Evolutionary conservation across 2,888 invertebrate genomes (phyloP), one percentile per base, ranked within the genome.

Genomic region (Harpalus rufipes): DNA sequence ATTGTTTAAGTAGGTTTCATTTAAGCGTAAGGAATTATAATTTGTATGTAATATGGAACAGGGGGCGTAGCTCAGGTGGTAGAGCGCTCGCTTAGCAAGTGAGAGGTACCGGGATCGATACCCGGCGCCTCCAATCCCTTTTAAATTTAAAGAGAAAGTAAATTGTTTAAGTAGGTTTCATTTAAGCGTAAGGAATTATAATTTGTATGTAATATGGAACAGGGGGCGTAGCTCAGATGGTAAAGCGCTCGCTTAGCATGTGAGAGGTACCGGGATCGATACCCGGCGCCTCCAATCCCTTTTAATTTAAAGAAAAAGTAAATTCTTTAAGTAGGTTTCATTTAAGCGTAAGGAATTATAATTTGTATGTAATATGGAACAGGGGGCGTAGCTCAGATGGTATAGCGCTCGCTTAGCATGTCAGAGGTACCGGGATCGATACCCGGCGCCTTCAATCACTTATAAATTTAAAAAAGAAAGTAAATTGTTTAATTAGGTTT

Each of bases 351-450:
- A 44, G 2, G 44, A 7, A 10, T 10, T 7, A 5, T 44, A 44
- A 7, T 0, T 10, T 5, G 10, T 10, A 10, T 58, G 58, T 58
- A 12, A 58, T 58, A 4, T 58, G 58, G 0, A 58, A 58, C 16
- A 58, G 16, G 16, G n/a, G 16, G 58, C 88, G 92, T 92, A 92
- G 92, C 92, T 92, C 92, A 92, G 91, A 92, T 92, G 92, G 92
- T 92, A 92, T 92, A 92, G 92, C 92, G 92, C 92, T 91, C 92
- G 92, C 91, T 92, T 92, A 92, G 92, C 92, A 92, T 92, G 92
- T 91, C 92, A 92, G 92, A 92, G 92, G 92, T 92, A 92, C 92
- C 91, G 92, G 92, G 92, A 92, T 92, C 92, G 92, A 92, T 92
- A 87, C 90, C 90, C 90, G 90, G 90, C 90, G 90, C 90, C 90